Conservation (phyloP, 2,797 vertebrate species). For the Columba guinea region DNA sequence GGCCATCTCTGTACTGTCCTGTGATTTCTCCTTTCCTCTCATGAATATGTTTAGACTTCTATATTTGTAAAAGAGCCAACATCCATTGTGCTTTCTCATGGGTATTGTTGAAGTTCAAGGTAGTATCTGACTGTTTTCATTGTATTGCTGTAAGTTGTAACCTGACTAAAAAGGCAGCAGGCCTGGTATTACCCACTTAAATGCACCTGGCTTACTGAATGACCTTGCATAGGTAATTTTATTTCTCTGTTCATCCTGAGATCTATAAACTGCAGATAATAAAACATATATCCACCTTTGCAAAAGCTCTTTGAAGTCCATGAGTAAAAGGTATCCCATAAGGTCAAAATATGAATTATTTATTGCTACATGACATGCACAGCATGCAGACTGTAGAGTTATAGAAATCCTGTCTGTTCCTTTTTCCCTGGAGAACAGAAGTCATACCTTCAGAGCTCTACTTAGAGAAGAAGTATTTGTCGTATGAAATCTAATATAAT, state of each 20-base stretch:
- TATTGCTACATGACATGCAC: conserved; percentile 61
- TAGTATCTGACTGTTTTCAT: background rate
- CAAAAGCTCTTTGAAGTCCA: conserved; percentile 46
- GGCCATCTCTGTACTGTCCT: background rate
- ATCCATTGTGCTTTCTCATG: background rate
- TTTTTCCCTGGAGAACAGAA: conserved; percentile 6
- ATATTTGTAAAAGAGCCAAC: background rate
- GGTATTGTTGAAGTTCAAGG: background rate
- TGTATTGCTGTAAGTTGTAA: background rate
- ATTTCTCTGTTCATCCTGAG: background rate
- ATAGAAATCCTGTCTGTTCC: conserved; percentile 40
- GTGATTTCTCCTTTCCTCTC: background rate
- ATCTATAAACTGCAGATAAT: conserved; percentile 25
- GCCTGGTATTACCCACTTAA: background rate
- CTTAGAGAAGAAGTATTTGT: background rate
- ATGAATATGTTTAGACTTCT: background rate
- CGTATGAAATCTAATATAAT: background rate
- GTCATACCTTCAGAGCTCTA: background rate
- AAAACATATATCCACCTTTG: conserved; percentile 39
- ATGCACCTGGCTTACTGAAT: background rate
- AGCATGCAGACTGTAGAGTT: conserved; percentile 26
- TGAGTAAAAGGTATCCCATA: conserved; percentile 46
- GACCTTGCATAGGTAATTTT: conserved; percentile 23
- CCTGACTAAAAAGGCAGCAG: background rate
- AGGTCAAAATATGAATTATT: conserved; percentile 68